phyloP scores from a whole-genome alignment of 1,140 invertebrate species.

The Dryas iulia region DNA sequence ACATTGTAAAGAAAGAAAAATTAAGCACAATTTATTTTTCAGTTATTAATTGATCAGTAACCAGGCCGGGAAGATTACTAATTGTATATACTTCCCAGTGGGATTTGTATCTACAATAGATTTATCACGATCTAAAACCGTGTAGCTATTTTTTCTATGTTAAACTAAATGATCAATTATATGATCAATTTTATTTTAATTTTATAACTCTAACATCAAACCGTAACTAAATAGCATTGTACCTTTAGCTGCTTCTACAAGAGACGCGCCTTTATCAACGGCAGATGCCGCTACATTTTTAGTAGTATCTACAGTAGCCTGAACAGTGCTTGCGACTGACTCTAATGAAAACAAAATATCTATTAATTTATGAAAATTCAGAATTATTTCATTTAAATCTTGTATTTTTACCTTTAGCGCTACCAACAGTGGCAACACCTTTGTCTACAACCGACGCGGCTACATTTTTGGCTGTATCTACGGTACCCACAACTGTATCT shows the following conservation, averaged over 20 bases:
- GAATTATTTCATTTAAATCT: not conserved
- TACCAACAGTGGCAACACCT: constrained; percentile 36
- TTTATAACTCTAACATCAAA: too few species aligned
- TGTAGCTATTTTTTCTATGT: too few species aligned
- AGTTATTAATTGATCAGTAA: too few species aligned
- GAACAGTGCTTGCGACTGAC: constrained; percentile 40
- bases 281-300: constrained; percentile 54
- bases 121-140: not conserved
- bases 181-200: too few species aligned
- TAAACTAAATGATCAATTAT: too few species aligned
- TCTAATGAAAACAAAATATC: constrained; percentile 12
- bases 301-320: constrained; percentile 51
- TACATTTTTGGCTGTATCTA: constrained; percentile 48
- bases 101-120: too few species aligned
- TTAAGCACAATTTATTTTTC: too few species aligned
- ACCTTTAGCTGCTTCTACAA: constrained; percentile 57
- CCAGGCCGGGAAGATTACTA: too few species aligned
- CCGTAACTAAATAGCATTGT: constrained; percentile 8
- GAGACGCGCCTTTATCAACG: constrained; percentile 49
- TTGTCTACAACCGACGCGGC: constrained; percentile 42
- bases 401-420: constrained; percentile 45
- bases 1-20: too few species aligned
- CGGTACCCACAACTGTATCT: constrained; percentile 43
- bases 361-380: not conserved
- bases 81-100: too few species aligned